Base-by-base conservation (phyloP, 1,140 invertebrate species). In the Ceratina australensis region DNA sequence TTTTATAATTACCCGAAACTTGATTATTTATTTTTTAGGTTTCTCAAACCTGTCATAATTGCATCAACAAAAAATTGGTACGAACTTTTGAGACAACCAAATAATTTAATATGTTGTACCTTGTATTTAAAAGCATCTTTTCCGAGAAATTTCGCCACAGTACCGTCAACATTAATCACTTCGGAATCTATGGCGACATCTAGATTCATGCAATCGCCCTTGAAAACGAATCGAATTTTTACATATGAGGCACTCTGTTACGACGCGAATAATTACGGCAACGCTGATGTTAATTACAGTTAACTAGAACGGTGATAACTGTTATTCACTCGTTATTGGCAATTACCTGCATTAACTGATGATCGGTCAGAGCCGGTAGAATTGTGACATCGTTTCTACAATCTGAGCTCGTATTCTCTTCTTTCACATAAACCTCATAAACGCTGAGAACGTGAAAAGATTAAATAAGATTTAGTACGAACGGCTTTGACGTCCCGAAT, bases 371-470 rank as follows among this genome's bases (percentile, higher is more conserved):
- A 4, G 78, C 12, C 8, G 83, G 73, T 42, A 82, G 64, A 20
- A 75, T 79, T 7, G 81, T 80, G 47, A 81, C 54, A 49, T 83
- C 80, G 42, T 60, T 80, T 26, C 64, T 72, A 15, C 72, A 75
- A 20, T 87, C 79, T 7, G 73, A 49, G 18, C 64, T 77, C 15
- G 67, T 18, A 10, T 24, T 67, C 42, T 87, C 89, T 33, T 90
- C 88, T 74, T 91, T 91, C 22, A 91, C 87, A 59, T 89, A 90
- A 28, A 91, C 88, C 75, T 91, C 88, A 69, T 90, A 91, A 71
- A 91, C 86, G 54, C 89, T 90, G 59, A n/a, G 24, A 42, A 68
- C 13, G 2, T 2, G 49, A 59, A 12, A 54, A 61, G 8, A 61
- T 28, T n/a, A n/a, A 13, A 61, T 28, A 4, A 52, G 13, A 16